Evolutionary conservation across 2,888 invertebrate species (phyloP), one percentile per base, ranked within the genome.

Genomic region (Anoplius nigerrimus): DNA sequence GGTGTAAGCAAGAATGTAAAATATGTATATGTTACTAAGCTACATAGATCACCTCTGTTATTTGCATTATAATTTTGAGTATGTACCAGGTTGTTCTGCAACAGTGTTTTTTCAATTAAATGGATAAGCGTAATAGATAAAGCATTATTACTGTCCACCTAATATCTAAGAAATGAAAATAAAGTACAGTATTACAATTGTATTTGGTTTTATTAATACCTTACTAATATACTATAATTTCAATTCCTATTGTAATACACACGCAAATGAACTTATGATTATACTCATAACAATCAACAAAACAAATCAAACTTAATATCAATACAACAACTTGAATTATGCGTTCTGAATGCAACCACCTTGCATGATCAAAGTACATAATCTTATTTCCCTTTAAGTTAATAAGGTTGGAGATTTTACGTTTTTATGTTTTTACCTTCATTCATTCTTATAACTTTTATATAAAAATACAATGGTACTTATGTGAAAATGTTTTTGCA

Each of bases 401-500:
- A 34, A 11, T 34, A 34, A 13, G 34, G 11, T 34, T 34, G 11
- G 11, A 34, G 34, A 34, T 13, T 34, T 34, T 13, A 34, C 6
- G 34, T 34, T 34, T 34, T 34, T 6, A 34, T 11, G 34, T 34
- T 34, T 34, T 34, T 34, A 34, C 34, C 34, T 34, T 34, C 34
- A 11, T 34, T 34, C 34, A 34, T 13, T 34, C 11, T 34, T 34
- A 34, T 34, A 34, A 34, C 4, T 34, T 34, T 34, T 34, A 34
- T 34, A 34, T 11, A 20, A 55, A 27, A 55, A 34, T 34, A 55
- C 34, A 55, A 55, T 20, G 27, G 24, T 55, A 20, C 55, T 55
- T 34, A 16, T 18, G 27, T 55, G 20, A 53, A 27, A 34, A 20
- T 20, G 27, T 55, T 13, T 18, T 20, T 55, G 13, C 55, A 16